Conservation (phyloP, 2,888 invertebrate species). For the Pristionchus maxplancki region DNA sequence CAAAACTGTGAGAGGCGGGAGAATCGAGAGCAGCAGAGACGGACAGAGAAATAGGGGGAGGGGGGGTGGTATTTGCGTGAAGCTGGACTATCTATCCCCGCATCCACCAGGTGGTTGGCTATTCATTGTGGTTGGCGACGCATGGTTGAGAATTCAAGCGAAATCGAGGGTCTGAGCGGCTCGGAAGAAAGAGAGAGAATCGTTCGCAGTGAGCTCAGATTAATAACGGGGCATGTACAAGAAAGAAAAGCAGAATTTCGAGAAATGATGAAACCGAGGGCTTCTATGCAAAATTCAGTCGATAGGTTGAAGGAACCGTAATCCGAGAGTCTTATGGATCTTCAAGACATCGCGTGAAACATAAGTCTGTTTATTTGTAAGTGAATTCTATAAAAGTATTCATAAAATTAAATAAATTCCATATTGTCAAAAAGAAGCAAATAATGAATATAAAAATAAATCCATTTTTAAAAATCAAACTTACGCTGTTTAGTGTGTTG, state of each 20-base stretch:
- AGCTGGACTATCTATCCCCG: constrained; percentile 3
- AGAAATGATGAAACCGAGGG: neutral
- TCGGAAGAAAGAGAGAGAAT: neutral
- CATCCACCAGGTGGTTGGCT: neutral
- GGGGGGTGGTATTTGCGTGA: constrained; percentile 25
- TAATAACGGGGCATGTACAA: neutral
- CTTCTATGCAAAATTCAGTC: neutral
- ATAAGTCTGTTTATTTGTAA: too few relatives aligned
- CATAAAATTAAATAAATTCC: too few relatives aligned
- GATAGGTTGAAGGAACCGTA: neutral
- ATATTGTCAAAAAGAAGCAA: too few relatives aligned
- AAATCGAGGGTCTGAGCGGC: neutral
- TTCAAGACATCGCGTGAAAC: too few relatives aligned
- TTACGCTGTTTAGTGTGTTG: constrained; percentile 5
- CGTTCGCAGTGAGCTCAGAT: too few relatives aligned
- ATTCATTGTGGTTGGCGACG: constrained; percentile 3
- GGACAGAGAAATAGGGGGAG: constrained; percentile 19
- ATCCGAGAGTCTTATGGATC: neutral
- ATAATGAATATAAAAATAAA: too few relatives aligned
- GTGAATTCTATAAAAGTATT: too few relatives aligned
- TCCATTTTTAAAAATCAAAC: neutral
- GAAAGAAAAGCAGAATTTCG: neutral
- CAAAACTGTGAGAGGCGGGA: constrained; percentile 19
- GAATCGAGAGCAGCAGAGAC: constrained; percentile 30
- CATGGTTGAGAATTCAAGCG: neutral